phyloP scores from a whole-genome alignment of 2,888 invertebrate genomes.

The Drosophila koepferae region DNA sequence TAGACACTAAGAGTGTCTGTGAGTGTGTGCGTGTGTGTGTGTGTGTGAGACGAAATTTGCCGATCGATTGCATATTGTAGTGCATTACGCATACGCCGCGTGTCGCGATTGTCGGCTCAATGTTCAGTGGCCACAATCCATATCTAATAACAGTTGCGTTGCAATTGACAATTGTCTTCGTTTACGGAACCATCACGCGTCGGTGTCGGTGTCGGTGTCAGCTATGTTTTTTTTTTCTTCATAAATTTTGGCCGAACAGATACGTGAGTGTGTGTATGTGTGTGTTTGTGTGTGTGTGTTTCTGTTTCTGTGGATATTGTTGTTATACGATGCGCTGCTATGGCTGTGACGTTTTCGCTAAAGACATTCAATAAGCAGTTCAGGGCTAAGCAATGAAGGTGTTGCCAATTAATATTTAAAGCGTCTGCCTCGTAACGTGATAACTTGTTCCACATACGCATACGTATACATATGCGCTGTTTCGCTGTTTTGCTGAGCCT shows the following conservation, averaged over 20 bases:
- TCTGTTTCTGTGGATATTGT: slow-evolving; percentile 3
- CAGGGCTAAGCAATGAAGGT: slow-evolving; percentile 76
- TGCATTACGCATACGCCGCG: slow-evolving; percentile 61
- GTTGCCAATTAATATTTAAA: slow-evolving; percentile 78
- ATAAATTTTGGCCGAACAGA: slow-evolving; percentile 10
- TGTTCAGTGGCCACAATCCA: slow-evolving; percentile 27
- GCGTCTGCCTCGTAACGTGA: slow-evolving; percentile 58
- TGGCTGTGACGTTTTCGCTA: slow-evolving; percentile 17
- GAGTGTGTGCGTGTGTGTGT: slow-evolving; percentile 4
- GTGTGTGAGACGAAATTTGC: slow-evolving; percentile 17
- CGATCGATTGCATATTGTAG: slow-evolving; percentile 23
- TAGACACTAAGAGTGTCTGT: neutral
- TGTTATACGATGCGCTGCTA: slow-evolving; percentile 51
- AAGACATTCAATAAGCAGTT: slow-evolving; percentile 76
- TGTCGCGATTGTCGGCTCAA: slow-evolving; percentile 29
- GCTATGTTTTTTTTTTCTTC: neutral
- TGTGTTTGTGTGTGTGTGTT: neutral
- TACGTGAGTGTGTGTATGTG: neutral
- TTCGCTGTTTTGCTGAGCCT: slow-evolving; percentile 18
- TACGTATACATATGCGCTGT: slow-evolving; percentile 19
- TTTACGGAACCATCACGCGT: slow-evolving; percentile 56
- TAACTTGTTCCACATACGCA: slow-evolving; percentile 72
- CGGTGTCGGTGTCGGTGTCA: slow-evolving; percentile 11
- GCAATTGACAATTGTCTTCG: slow-evolving; percentile 26
- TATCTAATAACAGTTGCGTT: slow-evolving; percentile 49